Conservation (phyloP, 1,140 invertebrate species). For the Fopius arisanus region DNA sequence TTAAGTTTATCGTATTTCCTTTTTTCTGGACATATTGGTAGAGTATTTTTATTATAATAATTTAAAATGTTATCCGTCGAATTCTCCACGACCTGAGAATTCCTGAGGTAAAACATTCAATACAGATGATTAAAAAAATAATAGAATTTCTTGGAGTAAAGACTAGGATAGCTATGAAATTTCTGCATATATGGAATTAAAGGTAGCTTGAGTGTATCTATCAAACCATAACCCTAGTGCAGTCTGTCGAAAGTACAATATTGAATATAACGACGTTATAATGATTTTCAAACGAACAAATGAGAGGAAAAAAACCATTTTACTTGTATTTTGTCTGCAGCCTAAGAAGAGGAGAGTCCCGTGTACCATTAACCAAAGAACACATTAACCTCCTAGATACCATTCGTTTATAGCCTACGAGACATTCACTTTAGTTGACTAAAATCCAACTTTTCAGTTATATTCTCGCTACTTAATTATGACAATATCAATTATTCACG, state of each 20-base stretch:
- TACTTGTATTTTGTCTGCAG: constrained; percentile 66
- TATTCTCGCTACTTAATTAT: not conserved
- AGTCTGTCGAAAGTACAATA: not conserved
- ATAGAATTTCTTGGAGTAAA: too few relatives aligned
- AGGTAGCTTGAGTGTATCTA: too few relatives aligned
- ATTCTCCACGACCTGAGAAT: too few relatives aligned
- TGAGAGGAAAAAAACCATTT: constrained; percentile 40
- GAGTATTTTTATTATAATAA: too few relatives aligned
- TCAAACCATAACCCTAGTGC: too few relatives aligned
- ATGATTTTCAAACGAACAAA: not conserved
- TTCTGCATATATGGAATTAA: too few relatives aligned
- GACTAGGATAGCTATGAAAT: too few relatives aligned
- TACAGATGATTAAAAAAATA: too few relatives aligned
- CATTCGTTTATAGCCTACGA: constrained; percentile 30
- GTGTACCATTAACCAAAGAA: constrained; percentile 61
- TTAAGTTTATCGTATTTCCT: too few relatives aligned
- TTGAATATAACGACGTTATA: not conserved
- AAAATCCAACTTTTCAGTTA: not conserved
- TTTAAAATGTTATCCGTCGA: too few relatives aligned
- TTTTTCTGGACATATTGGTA: too few relatives aligned
- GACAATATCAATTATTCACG: not conserved
- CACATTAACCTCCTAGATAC: constrained; percentile 49
- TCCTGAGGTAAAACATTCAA: too few relatives aligned
- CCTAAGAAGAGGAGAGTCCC: constrained; percentile 63
- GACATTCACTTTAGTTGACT: constrained; percentile 10